Conservation (phyloP, 1,140 invertebrate genomes). For the Pteromalus puparum region DNA sequence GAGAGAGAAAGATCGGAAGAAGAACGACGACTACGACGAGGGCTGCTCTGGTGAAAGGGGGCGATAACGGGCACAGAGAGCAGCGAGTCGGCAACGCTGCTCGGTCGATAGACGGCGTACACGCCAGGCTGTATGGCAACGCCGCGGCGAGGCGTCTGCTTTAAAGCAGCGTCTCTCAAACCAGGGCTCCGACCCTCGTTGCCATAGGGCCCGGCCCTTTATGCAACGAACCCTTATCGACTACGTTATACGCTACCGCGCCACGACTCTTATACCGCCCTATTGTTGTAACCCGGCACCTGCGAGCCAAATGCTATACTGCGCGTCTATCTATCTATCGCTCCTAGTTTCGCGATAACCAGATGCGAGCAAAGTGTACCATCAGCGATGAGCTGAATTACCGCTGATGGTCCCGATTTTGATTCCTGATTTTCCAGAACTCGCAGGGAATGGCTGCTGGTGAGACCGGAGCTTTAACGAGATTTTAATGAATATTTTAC, state of each 20-base stretch:
- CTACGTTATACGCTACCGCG: neutral
- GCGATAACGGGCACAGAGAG: conserved; percentile 69
- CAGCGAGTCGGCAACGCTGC: conserved; percentile 70
- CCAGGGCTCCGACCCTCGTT: conserved; percentile 17
- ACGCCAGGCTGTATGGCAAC: conserved; percentile 65
- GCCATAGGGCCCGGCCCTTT: neutral
- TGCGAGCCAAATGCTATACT: neutral
- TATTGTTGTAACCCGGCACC: neutral
- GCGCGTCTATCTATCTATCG: neutral
- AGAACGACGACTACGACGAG: conserved; percentile 49
- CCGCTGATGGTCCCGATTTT: no score
- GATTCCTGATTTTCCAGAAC: neutral
- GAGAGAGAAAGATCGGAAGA: conserved; percentile 44
- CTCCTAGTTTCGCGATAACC: neutral
- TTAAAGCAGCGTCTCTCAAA: conserved; percentile 72
- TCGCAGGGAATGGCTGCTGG: neutral
- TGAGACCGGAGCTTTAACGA: neutral
- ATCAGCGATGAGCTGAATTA: no score
- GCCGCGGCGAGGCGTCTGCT: conserved; percentile 71
- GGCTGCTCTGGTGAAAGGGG: conserved; percentile 65
- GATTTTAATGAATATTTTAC: conserved; percentile 24
- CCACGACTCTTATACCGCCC: neutral
- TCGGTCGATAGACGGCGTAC: conserved; percentile 73
- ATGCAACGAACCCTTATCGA: conserved; percentile 30
- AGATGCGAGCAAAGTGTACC: neutral